Percentiles rank a stretch among this genome's conserved stretches.
Conservation (phyloP, 2,888 invertebrate species). For the Trachelus tabidus region DNA sequence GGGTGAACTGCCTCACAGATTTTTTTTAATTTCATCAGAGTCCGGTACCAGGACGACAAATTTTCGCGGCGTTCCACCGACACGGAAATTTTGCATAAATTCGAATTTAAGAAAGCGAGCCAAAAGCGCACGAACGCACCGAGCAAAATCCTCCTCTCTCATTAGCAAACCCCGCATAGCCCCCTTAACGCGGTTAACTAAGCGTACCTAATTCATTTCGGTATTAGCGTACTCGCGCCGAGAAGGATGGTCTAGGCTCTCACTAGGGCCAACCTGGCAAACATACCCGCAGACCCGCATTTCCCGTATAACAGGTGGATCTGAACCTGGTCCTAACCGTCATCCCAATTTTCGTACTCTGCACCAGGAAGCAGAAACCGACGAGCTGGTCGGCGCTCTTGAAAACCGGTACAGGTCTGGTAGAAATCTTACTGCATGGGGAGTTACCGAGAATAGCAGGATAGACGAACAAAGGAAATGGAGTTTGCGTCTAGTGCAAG, state of each 20-base stretch:
- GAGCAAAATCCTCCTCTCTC: background rate
- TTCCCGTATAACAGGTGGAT: background rate
- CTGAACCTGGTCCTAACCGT: background rate
- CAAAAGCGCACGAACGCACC: background rate
- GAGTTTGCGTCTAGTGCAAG: background rate
- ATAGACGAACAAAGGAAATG: background rate
- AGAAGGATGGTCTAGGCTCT: background rate
- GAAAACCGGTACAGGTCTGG: background rate
- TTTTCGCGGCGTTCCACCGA: background rate
- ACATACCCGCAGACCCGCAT: background rate
- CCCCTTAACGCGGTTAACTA: conserved; percentile 33
- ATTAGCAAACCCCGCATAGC: background rate
- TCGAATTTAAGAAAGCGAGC: background rate
- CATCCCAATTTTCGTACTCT: background rate
- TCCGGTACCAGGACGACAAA: background rate
- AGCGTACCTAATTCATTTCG: conserved; percentile 31
- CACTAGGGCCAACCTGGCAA: background rate
- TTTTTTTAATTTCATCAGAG: background rate
- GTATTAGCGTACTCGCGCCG: background rate
- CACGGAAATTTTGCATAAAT: background rate
- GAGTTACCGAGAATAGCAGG: background rate
- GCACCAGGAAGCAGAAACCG: background rate
- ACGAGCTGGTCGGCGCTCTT: background rate
- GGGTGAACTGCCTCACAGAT: background rate
- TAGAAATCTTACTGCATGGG: background rate